These are phyloP conservation scores for Pyrocephalus nanus DNA, from an alignment of 2,797 vertebrate genomes.

Conservation along the genomic window DNA sequence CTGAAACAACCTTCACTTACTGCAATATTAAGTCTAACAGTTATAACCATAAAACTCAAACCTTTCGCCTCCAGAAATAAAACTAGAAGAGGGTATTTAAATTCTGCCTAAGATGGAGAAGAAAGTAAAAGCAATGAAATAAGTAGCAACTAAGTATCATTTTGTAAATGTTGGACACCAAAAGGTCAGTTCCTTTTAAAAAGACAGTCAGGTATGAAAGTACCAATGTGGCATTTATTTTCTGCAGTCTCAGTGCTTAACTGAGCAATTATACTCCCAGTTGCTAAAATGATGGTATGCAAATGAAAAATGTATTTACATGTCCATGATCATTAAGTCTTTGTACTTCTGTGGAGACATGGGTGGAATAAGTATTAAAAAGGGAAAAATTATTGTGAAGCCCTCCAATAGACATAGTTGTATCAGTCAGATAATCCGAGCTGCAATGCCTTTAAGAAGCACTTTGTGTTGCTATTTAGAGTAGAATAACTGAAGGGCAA, in stretches of 20 bases:
- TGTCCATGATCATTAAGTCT: background rate
- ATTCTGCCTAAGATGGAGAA: background rate
- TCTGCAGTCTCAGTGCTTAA: background rate
- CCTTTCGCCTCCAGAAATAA: background rate
- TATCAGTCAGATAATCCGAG: background rate
- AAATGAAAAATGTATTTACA: background rate
- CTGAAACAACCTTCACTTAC: background rate
- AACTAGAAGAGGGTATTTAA: background rate
- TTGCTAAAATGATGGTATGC: background rate
- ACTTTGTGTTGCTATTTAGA: background rate
- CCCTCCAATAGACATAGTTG: background rate
- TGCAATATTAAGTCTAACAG: background rate
- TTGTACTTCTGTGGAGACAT: background rate
- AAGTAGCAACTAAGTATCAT: background rate
- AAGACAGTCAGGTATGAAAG: background rate
- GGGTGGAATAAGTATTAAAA: background rate
- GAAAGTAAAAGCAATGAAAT: accelerated
- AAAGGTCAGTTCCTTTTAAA: background rate
- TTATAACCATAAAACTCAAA: background rate
- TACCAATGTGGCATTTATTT: background rate
- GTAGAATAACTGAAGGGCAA: background rate
- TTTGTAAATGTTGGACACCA: background rate
- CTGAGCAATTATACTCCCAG: background rate
- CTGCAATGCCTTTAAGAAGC: background rate
- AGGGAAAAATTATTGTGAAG: background rate